phyloP scores from a whole-genome alignment of 2,113 vertebrate genomes.

The Pao palembangensis region DNA sequence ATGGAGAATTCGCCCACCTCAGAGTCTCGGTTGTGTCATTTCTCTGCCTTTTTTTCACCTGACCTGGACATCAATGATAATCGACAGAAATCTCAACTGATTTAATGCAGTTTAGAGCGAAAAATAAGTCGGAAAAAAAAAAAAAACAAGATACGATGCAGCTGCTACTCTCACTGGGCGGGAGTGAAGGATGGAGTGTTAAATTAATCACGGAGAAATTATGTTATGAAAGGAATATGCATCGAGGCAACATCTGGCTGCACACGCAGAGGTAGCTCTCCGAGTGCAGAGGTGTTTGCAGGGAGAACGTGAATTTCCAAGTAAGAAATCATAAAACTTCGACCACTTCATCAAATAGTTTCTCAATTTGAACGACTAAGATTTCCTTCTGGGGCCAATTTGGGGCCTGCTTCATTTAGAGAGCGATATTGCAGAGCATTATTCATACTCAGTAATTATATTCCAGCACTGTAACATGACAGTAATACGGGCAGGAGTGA shows the following conservation, averaged over 20 bases:
- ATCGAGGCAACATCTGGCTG: background rate
- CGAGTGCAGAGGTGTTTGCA: constrained; percentile 32
- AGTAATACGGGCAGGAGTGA: constrained; percentile 87
- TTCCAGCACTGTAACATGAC: constrained; percentile 82
- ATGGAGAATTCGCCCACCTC: background rate
- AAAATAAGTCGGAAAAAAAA: constrained; percentile 1
- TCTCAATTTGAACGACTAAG: constrained; percentile 57
- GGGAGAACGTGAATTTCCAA: constrained; percentile 42
- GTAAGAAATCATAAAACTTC: constrained; percentile 52
- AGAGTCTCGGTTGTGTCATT: background rate
- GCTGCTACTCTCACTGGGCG: background rate
- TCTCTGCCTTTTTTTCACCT: background rate
- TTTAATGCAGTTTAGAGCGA: constrained; percentile 11
- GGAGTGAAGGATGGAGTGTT: constrained; percentile 4
- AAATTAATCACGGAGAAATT: constrained; percentile 1
- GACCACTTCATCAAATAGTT: constrained; percentile 66
- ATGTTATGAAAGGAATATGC: constrained; percentile 6
- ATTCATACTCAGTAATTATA: constrained; percentile 82
- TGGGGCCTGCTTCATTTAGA: constrained; percentile 63
- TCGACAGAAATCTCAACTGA: background rate
- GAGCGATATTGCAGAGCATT: constrained; percentile 74
- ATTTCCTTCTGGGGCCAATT: constrained; percentile 71
- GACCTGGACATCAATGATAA: constrained; percentile 22
- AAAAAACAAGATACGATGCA: constrained; percentile 7
- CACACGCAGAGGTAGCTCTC: background rate